Evolutionary conservation across 2,797 vertebrate genomes (phyloP).

Genomic region (Selene dorsalis): DNA sequence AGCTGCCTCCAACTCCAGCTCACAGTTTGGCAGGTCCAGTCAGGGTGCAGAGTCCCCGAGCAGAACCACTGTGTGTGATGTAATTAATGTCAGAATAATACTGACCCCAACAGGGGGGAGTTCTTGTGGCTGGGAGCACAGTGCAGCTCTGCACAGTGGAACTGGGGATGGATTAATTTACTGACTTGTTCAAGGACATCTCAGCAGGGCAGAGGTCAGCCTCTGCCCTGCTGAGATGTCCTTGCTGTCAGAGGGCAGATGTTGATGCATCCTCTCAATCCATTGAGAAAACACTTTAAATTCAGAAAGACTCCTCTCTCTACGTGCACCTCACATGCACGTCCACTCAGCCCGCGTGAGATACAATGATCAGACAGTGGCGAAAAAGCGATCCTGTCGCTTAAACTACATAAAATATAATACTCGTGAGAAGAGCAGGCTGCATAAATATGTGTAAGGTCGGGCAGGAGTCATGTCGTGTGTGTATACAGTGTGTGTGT

Average conservation of each 20-base stretch:
- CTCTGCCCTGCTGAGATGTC: too few species aligned
- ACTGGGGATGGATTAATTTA: slow-evolving; percentile 43
- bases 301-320: background rate
- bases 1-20: slow-evolving; percentile 21
- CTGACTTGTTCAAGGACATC: slow-evolving; percentile 55
- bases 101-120: slow-evolving; percentile 69
- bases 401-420: background rate
- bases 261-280: slow-evolving; percentile 7
- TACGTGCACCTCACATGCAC: too few species aligned
- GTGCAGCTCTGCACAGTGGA: slow-evolving; percentile 23
- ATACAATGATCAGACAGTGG: background rate
- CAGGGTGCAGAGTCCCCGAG: slow-evolving; percentile 24
- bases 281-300: background rate
- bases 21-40: slow-evolving; percentile 56
- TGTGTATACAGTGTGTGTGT: slow-evolving; percentile 34
- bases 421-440: background rate
- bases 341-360: background rate
- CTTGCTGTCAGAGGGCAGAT: slow-evolving; percentile 41
- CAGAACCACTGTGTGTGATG: slow-evolving; percentile 30
- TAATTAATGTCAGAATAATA: slow-evolving; percentile 60
- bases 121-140: slow-evolving; percentile 45
- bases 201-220: slow-evolving; percentile 44
- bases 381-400: background rate
- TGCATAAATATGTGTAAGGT: slow-evolving; percentile 17
- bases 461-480: slow-evolving; percentile 8